Conservation (phyloP, 2,797 vertebrate genomes). For the Cyprinodon diabolis region DNA sequence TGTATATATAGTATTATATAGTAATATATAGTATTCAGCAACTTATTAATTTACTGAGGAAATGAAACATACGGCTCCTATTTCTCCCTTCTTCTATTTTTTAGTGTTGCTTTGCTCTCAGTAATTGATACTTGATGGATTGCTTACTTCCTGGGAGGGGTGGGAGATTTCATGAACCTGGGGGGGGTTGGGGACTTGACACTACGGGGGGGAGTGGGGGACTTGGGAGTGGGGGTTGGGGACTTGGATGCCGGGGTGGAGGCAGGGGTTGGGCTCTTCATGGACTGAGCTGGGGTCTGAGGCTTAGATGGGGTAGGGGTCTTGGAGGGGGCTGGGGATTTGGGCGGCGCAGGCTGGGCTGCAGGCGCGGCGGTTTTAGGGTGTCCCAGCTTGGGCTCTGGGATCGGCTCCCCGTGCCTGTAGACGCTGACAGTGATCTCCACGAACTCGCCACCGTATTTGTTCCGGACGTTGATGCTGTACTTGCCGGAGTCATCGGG, state of each 20-base stretch:
- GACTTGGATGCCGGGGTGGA: constrained; percentile 69
- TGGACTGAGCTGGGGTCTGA: constrained; percentile 48
- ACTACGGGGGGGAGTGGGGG: constrained; percentile 46
- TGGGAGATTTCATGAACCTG: constrained; percentile 67
- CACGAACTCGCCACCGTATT: constrained; percentile 96
- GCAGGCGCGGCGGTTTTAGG: constrained; percentile 54
- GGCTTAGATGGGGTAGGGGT: constrained; percentile 53
- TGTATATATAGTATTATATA: too few species aligned
- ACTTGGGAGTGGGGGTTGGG: constrained; percentile 65
- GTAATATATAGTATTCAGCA: background rate
- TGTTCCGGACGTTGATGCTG: constrained; percentile 96
- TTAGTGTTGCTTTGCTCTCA: constrained; percentile 33
- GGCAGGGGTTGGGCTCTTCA: constrained; percentile 57
- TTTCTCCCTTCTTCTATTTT: constrained; percentile 65
- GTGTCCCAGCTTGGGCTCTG: constrained; percentile 82
- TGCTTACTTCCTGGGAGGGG: constrained; percentile 79
- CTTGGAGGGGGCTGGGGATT: constrained; percentile 65
- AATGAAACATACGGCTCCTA: constrained; percentile 37
- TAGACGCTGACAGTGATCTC: constrained; percentile 98
- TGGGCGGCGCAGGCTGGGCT: constrained; percentile 55
- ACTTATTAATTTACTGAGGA: constrained; percentile 33
- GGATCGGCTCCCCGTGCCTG: constrained; percentile 89
- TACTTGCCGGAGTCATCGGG: constrained; percentile 97
- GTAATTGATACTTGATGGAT: background rate
- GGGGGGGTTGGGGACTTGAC: constrained; percentile 43